Percentiles rank a stretch among this genome's conserved stretches.
Conservation (phyloP, 2,888 invertebrate species). For the Epirrhoe alternata region DNA sequence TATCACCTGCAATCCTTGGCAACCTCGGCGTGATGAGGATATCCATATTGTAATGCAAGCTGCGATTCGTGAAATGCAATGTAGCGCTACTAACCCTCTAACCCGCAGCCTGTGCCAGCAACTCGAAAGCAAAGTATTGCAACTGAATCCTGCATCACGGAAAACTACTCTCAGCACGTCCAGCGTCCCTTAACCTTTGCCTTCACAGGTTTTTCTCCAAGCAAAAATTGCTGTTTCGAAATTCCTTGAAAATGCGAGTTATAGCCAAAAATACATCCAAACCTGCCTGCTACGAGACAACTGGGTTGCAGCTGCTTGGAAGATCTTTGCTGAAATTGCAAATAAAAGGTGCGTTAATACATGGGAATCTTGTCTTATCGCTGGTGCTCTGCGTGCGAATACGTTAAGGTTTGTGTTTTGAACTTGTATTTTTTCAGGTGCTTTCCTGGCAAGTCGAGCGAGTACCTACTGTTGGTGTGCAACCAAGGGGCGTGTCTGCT, state of each 20-base stretch:
- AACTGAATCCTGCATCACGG: constrained; percentile 4
- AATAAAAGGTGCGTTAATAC: neutral
- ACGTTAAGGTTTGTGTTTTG: neutral
- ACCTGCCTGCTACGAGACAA: neutral
- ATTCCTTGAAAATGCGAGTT: neutral
- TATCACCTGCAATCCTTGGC: neutral
- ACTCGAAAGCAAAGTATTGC: constrained; percentile 7
- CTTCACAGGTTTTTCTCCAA: constrained; percentile 7
- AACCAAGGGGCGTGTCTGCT: neutral
- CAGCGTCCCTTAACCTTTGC: constrained; percentile 3
- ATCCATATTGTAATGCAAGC: constrained; percentile 5
- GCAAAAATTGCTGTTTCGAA: neutral
- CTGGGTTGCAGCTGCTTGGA: neutral
- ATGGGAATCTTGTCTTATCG: neutral
- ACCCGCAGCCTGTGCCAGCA: constrained; percentile 17
- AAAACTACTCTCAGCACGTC: neutral
- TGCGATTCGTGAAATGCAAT: constrained; percentile 5
- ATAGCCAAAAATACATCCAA: neutral
- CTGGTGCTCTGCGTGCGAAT: neutral
- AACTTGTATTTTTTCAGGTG: neutral
- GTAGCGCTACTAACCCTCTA: constrained; percentile 20
- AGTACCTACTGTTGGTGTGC: neutral
- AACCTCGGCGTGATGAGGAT: constrained; percentile 1
- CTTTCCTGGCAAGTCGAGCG: neutral
- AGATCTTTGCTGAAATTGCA: neutral